A percentile compares a stretch with the other conserved stretches of the same genome.
Conservation (phyloP, 2,888 invertebrate species). For the Acronicta leporina region DNA sequence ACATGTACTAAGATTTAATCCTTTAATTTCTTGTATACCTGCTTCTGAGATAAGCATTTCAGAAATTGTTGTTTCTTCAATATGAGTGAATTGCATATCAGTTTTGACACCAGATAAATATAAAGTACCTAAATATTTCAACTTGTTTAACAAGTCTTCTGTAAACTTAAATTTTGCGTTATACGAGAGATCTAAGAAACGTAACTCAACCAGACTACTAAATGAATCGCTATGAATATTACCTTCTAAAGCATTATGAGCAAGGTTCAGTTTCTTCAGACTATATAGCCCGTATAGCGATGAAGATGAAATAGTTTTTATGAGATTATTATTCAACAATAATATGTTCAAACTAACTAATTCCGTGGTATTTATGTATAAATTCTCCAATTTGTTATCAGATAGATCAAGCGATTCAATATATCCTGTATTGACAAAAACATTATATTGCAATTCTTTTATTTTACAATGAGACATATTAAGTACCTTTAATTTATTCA, state of each 20-base stretch:
- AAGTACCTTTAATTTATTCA: constrained; percentile 67
- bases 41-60: constrained; percentile 64
- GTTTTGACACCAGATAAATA: constrained; percentile 64
- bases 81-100: constrained; percentile 56
- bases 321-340: constrained; percentile 69
- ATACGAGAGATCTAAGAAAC: constrained; percentile 70
- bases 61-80: constrained; percentile 48
- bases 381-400: constrained; percentile 65
- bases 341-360: constrained; percentile 62
- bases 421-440: constrained; percentile 65
- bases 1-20: constrained; percentile 60
- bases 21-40: constrained; percentile 60
- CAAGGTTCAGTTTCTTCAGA: constrained; percentile 62
- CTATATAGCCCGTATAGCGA: constrained; percentile 58
- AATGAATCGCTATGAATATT: constrained; percentile 60
- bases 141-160: constrained; percentile 48
- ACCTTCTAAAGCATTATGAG: constrained; percentile 63
- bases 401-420: constrained; percentile 75
- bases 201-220: constrained; percentile 58
- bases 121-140: constrained; percentile 58
- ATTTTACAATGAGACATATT: constrained; percentile 73
- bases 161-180: constrained; percentile 65
- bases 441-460: constrained; percentile 67
- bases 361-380: constrained; percentile 70
- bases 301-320: constrained; percentile 58